These are phyloP conservation scores for Coboldia fuscipes DNA, from an alignment of 1,140 invertebrate species.

Conservation along the genomic window DNA sequence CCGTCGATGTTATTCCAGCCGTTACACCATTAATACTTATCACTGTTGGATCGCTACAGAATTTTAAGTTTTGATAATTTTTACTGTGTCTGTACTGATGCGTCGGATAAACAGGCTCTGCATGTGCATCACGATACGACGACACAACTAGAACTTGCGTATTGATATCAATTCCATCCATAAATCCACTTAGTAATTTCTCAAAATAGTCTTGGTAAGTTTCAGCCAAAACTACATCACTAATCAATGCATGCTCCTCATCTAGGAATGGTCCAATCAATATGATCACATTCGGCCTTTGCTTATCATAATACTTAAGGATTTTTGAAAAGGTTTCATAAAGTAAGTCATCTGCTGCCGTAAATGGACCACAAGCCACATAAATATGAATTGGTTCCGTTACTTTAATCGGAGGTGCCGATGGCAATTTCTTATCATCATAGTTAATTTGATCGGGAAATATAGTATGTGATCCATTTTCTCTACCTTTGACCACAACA, in stretches of 20 bases:
- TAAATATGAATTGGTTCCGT: conserved; percentile 40
- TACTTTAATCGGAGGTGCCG: conserved; percentile 11
- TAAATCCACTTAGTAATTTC: conserved; percentile 37
- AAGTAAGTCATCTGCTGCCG: conserved; percentile 44
- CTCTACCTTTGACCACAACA: conserved; percentile 46
- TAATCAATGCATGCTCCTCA: conserved; percentile 33
- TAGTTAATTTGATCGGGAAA: conserved; percentile 39
- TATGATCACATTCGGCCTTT: conserved; percentile 59
- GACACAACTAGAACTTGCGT: conserved; percentile 53
- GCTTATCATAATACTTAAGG: conserved; percentile 36
- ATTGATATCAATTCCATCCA: conserved; percentile 26
- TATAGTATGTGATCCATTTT: conserved; percentile 42
- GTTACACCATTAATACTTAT: conserved; percentile 53
- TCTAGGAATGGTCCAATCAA: conserved; percentile 71
- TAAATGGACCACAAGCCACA: conserved; percentile 64
- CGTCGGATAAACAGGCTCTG: conserved; percentile 61
- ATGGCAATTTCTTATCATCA: conserved; percentile 17
- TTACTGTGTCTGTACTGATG: conserved; percentile 34
- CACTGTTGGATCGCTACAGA: conserved; percentile 59
- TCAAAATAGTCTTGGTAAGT: conserved; percentile 51
- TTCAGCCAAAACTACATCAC: conserved; percentile 29
- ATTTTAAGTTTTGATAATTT: conserved; percentile 32
- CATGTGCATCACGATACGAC: conserved; percentile 52
- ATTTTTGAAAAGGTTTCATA: conserved; percentile 69
- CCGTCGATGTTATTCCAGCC: conserved; percentile 58